These are phyloP conservation scores for Podarcis siculus DNA, from an alignment of 2,797 vertebrate genomes.

Conservation along the genomic window DNA sequence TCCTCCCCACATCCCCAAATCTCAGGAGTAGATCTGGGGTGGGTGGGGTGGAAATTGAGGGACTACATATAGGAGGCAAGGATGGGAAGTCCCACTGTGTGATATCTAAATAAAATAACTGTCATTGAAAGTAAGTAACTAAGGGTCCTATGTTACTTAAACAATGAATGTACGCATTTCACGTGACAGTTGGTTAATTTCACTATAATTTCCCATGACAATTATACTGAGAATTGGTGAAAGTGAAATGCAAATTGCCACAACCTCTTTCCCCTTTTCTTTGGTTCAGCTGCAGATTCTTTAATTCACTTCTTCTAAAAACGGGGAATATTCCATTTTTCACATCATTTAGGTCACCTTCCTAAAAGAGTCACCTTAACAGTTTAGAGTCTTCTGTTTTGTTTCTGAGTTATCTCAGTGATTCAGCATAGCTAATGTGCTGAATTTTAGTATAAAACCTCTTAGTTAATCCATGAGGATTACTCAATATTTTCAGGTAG, in stretches of 20 bases:
- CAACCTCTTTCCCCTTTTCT: neutral
- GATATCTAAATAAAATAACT: neutral
- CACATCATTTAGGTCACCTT: conserved; percentile 9
- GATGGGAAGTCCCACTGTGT: too few species aligned
- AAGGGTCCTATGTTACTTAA: neutral
- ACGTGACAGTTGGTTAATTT: neutral
- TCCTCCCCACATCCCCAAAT: too few species aligned
- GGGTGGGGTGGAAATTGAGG: too few species aligned
- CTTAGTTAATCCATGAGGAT: neutral
- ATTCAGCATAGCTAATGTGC: accelerated
- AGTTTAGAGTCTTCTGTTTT: neutral
- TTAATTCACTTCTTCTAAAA: neutral
- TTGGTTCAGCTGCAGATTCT: neutral
- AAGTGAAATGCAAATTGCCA: neutral
- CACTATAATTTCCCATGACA: neutral
- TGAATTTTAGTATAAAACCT: neutral
- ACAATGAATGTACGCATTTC: neutral
- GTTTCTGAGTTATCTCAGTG: neutral
- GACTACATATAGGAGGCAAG: too few species aligned
- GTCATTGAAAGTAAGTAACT: neutral
- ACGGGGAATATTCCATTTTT: neutral
- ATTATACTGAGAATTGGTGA: neutral
- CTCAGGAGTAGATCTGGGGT: too few species aligned
- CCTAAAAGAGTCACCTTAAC: conserved; percentile 16
- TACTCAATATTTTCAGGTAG: neutral